Conservation (phyloP, 2,888 invertebrate genomes). For the Phragmatobia fuliginosa region DNA sequence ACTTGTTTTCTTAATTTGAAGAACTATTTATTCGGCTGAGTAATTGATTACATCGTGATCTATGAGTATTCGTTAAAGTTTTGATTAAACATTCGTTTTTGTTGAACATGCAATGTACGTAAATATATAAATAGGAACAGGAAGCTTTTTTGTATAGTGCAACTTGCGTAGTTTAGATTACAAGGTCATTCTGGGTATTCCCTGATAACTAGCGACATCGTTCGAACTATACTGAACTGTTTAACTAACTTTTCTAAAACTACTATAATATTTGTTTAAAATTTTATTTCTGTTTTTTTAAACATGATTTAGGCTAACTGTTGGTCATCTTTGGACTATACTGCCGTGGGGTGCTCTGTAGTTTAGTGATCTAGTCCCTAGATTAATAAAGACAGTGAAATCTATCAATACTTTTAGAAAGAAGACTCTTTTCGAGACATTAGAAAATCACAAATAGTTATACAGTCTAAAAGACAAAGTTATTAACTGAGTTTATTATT, state of each 20-base stretch:
- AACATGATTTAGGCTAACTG: too few species aligned
- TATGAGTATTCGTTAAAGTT: background rate
- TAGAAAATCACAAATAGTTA: background rate
- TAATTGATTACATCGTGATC: background rate
- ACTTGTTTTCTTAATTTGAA: constrained; percentile 1
- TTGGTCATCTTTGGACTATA: too few species aligned
- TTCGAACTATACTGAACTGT: background rate
- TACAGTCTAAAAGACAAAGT: background rate
- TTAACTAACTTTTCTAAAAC: too few species aligned
- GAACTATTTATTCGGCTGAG: background rate
- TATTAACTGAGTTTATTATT: background rate
- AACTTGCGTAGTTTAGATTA: constrained; percentile 3
- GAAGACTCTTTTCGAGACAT: background rate
- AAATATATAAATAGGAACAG: constrained; percentile 9
- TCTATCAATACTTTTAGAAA: background rate
- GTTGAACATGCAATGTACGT: constrained; percentile 1
- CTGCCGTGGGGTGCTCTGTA: too few species aligned
- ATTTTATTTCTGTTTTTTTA: too few species aligned
- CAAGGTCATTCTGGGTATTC: constrained; percentile 2
- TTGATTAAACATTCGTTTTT: constrained; percentile 8
- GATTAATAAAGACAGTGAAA: too few species aligned
- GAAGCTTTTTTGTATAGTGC: constrained; percentile 1
- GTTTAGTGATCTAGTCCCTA: too few species aligned
- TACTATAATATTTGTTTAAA: too few species aligned
- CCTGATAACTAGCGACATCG: background rate